These are phyloP conservation scores for Acronicta aceris DNA, from an alignment of 2,888 invertebrate genomes.

Conservation along the genomic window DNA sequence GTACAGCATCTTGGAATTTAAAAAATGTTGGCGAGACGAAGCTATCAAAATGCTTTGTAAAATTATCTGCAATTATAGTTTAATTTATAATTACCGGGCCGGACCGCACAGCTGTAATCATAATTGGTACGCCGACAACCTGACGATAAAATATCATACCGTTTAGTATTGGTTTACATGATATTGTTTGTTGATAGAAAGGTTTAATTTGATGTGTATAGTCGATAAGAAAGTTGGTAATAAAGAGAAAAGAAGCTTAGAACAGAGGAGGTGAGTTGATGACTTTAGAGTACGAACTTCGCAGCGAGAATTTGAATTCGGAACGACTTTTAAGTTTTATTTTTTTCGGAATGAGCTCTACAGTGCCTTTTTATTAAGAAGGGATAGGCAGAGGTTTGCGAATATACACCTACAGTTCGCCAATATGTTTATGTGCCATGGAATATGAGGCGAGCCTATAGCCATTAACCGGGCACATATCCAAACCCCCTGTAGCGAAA, in stretches of 20 bases:
- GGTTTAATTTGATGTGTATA: slow-evolving; percentile 37
- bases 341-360: neutral
- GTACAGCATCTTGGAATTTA: slow-evolving; percentile 43
- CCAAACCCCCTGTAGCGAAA: too few relatives aligned
- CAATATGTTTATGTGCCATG: too few relatives aligned
- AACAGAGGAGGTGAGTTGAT: neutral
- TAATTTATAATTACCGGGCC: slow-evolving; percentile 74
- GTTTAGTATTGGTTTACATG: slow-evolving; percentile 55
- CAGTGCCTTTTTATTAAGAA: too few relatives aligned
- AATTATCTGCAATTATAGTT: slow-evolving; percentile 73
- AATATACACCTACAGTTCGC: too few relatives aligned
- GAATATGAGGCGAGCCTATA: too few relatives aligned
- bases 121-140: slow-evolving; percentile 64
- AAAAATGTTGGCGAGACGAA: slow-evolving; percentile 56
- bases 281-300: neutral
- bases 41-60: slow-evolving; percentile 52
- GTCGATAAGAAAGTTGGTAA: slow-evolving; percentile 3
- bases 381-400: too few relatives aligned
- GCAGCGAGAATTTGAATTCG: neutral
- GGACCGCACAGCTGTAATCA: slow-evolving; percentile 64
- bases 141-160: slow-evolving; percentile 55
- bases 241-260: neutral
- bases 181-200: slow-evolving; percentile 35
- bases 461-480: too few relatives aligned
- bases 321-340: neutral